phyloP scores from a whole-genome alignment of 2,888 invertebrate genomes.

The Nymphalis urticae region DNA sequence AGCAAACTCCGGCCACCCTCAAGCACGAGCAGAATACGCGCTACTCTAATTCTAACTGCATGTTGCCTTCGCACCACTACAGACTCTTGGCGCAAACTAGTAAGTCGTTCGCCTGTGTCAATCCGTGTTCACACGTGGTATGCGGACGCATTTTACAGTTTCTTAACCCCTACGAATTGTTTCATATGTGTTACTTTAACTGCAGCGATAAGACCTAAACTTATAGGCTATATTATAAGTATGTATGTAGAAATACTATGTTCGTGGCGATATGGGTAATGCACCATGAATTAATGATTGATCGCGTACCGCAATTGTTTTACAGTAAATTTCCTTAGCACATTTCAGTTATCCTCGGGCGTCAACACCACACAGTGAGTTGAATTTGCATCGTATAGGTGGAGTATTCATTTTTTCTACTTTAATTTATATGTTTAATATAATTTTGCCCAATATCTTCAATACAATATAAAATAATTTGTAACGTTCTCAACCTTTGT shows the following conservation, averaged over 20 bases:
- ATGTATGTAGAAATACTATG: conserved; percentile 34
- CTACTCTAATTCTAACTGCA: conserved; percentile 62
- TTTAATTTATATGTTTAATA: background rate
- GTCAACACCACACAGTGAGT: conserved; percentile 79
- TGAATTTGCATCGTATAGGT: conserved; percentile 30
- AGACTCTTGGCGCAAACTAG: conserved; percentile 66
- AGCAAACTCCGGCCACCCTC: conserved; percentile 50
- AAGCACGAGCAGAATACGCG: conserved; percentile 67
- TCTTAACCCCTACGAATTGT: conserved; percentile 22
- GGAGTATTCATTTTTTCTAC: conserved; percentile 17
- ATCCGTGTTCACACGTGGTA: conserved; percentile 2
- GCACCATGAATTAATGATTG: conserved; percentile 30
- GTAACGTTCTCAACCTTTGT: too few relatives aligned
- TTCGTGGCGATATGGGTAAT: conserved; percentile 36
- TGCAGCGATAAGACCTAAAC: conserved; percentile 40
- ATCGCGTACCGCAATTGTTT: conserved; percentile 28
- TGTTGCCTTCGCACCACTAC: conserved; percentile 66
- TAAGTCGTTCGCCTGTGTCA: conserved; percentile 52
- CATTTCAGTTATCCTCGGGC: conserved; percentile 75
- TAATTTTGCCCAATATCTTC: background rate
- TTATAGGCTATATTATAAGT: conserved; percentile 26
- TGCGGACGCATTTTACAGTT: conserved; percentile 13
- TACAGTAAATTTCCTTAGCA: conserved; percentile 61
- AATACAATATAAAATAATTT: too few relatives aligned
- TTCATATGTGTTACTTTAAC: conserved; percentile 46